Evolutionary conservation across 2,113 vertebrate genomes (phyloP), one percentile per base, ranked within the genome.

Genomic region (Ailurus styani): DNA sequence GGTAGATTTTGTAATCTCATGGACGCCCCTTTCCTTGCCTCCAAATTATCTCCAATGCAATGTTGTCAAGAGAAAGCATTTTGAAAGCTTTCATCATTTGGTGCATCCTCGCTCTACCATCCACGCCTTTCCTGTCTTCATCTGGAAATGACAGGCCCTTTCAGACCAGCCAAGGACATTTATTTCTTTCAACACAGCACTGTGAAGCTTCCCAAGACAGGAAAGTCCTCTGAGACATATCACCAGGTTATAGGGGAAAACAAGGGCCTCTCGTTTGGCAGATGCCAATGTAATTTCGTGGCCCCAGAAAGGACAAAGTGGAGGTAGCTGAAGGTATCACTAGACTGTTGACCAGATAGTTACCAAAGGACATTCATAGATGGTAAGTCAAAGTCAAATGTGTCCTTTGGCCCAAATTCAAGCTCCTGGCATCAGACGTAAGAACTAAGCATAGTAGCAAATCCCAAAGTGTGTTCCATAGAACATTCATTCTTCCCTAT

Each of bases 251-350:
- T 1, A 45, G 23, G 4, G 62, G 3, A 15, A 60, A 37, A 34
- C 31, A 70, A 79, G 62, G 27, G 25, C 31, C 18, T 88, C 50
- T 18, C 9, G 12, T 40, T 37, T 34, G 23, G 25, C n/a, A 73
- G 20, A 47, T 54, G 21, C 11, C 13, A 12, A 10, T 0, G 2
- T 50, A 64, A 92, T 37, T 52, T 68, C 20, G 1, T 10, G 9
- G 1, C 5, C n/a, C 50, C 54, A 77, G 31, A n/a, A 93, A 25
- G 23, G 27, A 68, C 13, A 84, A 25, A 47, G 13, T 42, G 7
- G 8, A 50, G 12, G 8, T 15, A 75, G 50, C 20, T 57, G 55
- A 17, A 40, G 84, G 34, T 1, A 23, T 52, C 17, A 47, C 37
- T n/a, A n/a, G 11, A 23, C 34, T 37, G 2, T 45, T 31, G 20